phyloP scores from a whole-genome alignment of 2,797 vertebrate genomes.

The Fistularia tabacaria region DNA sequence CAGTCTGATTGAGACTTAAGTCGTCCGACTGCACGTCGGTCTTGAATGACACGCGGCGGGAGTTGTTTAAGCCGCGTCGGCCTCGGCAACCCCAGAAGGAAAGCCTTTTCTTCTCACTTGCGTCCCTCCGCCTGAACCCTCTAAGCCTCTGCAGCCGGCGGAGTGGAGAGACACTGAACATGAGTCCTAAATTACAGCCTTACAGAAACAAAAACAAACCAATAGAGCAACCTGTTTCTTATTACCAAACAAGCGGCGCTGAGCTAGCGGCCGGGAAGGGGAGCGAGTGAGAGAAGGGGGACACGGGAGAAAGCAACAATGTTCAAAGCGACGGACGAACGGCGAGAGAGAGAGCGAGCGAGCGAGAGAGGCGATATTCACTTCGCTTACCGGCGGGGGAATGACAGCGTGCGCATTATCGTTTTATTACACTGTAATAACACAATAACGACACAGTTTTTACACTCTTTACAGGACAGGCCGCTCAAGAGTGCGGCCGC shows the following conservation, averaged over 20 bases:
- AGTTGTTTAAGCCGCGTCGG: constrained; percentile 35
- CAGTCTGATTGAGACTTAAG: constrained; percentile 54
- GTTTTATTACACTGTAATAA: constrained; percentile 72
- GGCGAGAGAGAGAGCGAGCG: constrained; percentile 20
- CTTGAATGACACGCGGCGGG: constrained; percentile 60
- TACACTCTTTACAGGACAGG: constrained; percentile 76
- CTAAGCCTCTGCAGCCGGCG: constrained; percentile 56
- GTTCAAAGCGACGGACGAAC: constrained; percentile 45
- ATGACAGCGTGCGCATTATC: constrained; percentile 75
- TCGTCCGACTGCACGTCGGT: constrained; percentile 43
- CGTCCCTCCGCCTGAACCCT: constrained; percentile 59
- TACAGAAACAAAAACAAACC: constrained; percentile 75
- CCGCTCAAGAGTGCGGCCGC: constrained; percentile 74
- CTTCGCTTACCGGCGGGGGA: constrained; percentile 48
- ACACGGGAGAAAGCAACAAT: constrained; percentile 48
- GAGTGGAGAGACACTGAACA: constrained; percentile 70
- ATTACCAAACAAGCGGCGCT: constrained; percentile 65
- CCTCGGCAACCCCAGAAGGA: constrained; percentile 45
- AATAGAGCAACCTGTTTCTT: constrained; percentile 73
- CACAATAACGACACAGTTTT: constrained; percentile 83
- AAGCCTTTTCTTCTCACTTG: constrained; percentile 58
- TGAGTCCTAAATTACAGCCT: constrained; percentile 74
- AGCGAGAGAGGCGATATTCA: constrained; percentile 60
- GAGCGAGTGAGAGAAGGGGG: constrained; percentile 30
- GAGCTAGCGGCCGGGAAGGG: constrained; percentile 27